Evolutionary conservation across 2,888 invertebrate genomes (phyloP), one percentile per base, ranked within the genome.

Genomic region (Odontocolon sp.): DNA sequence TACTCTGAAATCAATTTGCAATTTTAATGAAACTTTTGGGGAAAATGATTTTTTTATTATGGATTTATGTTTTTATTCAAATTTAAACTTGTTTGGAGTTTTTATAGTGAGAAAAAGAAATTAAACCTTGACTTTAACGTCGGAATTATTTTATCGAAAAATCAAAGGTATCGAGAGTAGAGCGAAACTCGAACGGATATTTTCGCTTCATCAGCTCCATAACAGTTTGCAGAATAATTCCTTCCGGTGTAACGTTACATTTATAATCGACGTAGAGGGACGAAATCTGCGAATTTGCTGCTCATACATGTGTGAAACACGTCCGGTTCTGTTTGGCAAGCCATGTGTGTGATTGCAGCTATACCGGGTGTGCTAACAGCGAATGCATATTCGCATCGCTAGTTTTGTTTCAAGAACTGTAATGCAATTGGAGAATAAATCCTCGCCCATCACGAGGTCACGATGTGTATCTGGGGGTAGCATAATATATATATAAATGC

Each of bases 371-470:
- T 2, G 33, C 18, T 33, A 8, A 36, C 28, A 26, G 23, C 2
- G 5, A 36, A 11, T 45, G 54, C 38, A 28, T n/a, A 42, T 40
- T 54, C 63, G 70, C 54, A 36, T 38, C 45, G 63, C 28, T 38
- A 71, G 45, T 71, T 64, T 71, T 21, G 63, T 64, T 54, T 45
- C 63, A 64, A 54, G 71, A 54, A 38, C 45, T 42, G 64, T 71
- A 71, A 71, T 71, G 71, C 56, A 56, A 64, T 64, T 47, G 54
- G 36, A 56, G 36, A 61, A 40, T 52, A 59, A 40, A 63, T 47
- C 52, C 63, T 45, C 47, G 56, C 14, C 23, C 47, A 56, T 23
- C 36, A 11, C 18, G 36, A 45, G 36, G 45, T 28, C 33, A 2
- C 28, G 18, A 26, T 57, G 14, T 40, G 14, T 14, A 38, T 38